These are phyloP conservation scores for Schizopygopsis pylzovi DNA, from an alignment of 2,797 vertebrate genomes.

Conservation along the genomic window DNA sequence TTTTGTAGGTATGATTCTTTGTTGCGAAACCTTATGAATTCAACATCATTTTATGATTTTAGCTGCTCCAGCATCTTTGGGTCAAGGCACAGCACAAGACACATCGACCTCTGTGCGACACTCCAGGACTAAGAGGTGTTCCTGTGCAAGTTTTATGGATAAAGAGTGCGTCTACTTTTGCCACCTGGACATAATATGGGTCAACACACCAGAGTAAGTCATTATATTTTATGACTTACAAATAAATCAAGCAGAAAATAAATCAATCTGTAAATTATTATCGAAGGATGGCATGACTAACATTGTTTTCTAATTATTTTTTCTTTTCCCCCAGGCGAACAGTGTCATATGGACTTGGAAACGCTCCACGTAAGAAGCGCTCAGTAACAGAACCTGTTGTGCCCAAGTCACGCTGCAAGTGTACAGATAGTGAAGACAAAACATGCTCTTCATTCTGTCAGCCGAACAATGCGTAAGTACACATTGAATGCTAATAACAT, in stretches of 20 bases:
- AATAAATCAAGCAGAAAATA: background rate
- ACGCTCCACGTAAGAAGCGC: slow-evolving; percentile 84
- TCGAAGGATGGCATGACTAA: background rate
- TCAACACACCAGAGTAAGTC: slow-evolving; percentile 97
- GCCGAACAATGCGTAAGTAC: slow-evolving; percentile 57
- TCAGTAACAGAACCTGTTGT: slow-evolving; percentile 71
- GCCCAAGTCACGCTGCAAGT: slow-evolving; percentile 80
- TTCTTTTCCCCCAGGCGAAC: slow-evolving; percentile 80
- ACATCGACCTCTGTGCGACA: slow-evolving; percentile 64
- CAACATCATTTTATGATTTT: slow-evolving; percentile 1
- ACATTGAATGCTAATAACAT: background rate
- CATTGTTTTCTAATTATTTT: background rate
- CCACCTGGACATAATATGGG: slow-evolving; percentile 98
- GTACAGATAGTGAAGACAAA: slow-evolving; percentile 80
- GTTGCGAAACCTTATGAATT: background rate
- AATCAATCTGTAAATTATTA: background rate
- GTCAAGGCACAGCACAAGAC: slow-evolving; percentile 40
- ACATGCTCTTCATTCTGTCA: slow-evolving; percentile 87
- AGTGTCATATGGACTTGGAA: slow-evolving; percentile 93
- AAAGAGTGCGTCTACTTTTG: slow-evolving; percentile 98
- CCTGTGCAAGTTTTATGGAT: slow-evolving; percentile 90
- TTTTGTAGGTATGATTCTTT: background rate
- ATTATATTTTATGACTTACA: background rate
- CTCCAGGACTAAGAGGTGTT: slow-evolving; percentile 89
- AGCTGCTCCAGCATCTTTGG: slow-evolving; percentile 62